Conservation (phyloP, 1,140 invertebrate genomes). For the Temnothorax curvispinosus region DNA sequence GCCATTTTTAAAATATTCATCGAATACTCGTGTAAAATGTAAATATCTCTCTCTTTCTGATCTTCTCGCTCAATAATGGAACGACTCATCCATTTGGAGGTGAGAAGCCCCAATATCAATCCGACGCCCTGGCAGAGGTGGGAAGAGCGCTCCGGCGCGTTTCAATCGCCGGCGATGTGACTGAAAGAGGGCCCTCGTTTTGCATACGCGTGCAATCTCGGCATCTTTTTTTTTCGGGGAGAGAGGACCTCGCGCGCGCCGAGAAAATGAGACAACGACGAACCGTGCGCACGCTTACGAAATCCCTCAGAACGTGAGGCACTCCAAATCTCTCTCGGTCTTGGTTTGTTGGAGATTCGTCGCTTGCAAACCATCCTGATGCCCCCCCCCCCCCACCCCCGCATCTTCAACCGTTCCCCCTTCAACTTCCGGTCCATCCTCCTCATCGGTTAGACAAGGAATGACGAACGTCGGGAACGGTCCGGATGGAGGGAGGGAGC, state of each 20-base stretch:
- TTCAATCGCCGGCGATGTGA: slow-evolving; percentile 61
- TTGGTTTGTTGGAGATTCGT: slow-evolving; percentile 69
- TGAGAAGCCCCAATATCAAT: slow-evolving; percentile 38
- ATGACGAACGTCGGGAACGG: slow-evolving; percentile 30
- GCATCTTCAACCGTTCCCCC: neutral
- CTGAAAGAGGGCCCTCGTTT: slow-evolving; percentile 34
- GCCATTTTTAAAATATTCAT: slow-evolving; percentile 26
- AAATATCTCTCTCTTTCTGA: slow-evolving; percentile 37
- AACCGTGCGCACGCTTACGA: slow-evolving; percentile 31
- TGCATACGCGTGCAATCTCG: slow-evolving; percentile 60
- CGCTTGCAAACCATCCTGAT: slow-evolving; percentile 57
- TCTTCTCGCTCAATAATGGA: slow-evolving; percentile 35
- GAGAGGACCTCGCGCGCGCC: neutral
- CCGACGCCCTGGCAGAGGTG: neutral
- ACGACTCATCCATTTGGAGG: slow-evolving; percentile 33
- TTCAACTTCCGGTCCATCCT: neutral
- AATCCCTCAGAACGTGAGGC: slow-evolving; percentile 56
- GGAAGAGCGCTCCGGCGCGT: slow-evolving; percentile 6
- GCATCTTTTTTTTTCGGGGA: slow-evolving; percentile 33
- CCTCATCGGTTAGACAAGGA: slow-evolving; percentile 36
- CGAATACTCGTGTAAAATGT: slow-evolving; percentile 31
- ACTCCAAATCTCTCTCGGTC: slow-evolving; percentile 62
- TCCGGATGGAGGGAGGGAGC: neutral
- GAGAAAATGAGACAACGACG: slow-evolving; percentile 48
- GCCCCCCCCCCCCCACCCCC: neutral